A percentile compares a stretch with the other conserved stretches of the same genome.
phyloP scores from a whole-genome alignment of 2,888 invertebrate species.

The Kryphioiulus occultus region DNA sequence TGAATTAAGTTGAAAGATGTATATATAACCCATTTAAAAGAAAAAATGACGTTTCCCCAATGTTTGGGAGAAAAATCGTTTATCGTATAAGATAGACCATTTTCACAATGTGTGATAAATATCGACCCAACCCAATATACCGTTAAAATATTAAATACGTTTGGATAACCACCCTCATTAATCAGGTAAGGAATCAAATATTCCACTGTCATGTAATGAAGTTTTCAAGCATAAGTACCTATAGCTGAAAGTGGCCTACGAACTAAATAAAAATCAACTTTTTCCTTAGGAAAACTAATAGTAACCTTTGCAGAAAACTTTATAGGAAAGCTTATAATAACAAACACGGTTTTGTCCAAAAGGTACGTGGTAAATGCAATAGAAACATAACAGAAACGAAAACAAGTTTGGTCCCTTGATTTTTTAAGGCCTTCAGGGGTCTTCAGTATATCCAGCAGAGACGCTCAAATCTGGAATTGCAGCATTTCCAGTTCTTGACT shows the following conservation, averaged over 20 bases:
- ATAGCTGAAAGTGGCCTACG: neutral
- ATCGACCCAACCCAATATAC: neutral
- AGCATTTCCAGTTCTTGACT: neutral
- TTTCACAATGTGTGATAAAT: neutral
- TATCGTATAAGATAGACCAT: neutral
- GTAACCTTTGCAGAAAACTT: neutral
- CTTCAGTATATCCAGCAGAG: slow-evolving; percentile 12
- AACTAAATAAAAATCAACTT: neutral
- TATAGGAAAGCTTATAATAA: neutral
- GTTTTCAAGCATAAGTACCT: neutral
- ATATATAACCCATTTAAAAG: neutral
- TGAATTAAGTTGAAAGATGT: too few species aligned
- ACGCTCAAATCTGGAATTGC: neutral
- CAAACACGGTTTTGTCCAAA: neutral
- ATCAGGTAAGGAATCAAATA: neutral
- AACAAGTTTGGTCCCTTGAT: slow-evolving; percentile 9
- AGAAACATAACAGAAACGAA: neutral
- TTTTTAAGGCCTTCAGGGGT: slow-evolving; percentile 6
- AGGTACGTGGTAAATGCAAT: neutral
- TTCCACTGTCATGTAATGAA: neutral
- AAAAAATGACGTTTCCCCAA: neutral
- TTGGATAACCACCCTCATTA: neutral
- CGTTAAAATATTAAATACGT: neutral
- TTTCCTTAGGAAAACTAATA: neutral
- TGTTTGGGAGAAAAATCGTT: neutral